Conservation (phyloP, 2,113 vertebrate genomes). For the Prietella phreatophila region DNA sequence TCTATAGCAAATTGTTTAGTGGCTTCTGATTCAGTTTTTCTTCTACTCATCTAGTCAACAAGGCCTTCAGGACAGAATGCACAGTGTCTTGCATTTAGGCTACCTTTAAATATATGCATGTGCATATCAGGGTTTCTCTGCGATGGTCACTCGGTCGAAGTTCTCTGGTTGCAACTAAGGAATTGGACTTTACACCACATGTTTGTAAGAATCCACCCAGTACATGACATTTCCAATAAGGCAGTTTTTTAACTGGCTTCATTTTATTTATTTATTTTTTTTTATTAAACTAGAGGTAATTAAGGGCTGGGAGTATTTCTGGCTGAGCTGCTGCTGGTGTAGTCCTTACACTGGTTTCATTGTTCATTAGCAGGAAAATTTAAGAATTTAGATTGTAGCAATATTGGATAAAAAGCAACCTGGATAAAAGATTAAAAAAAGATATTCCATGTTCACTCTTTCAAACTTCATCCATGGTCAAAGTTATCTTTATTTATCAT, state of each 20-base stretch:
- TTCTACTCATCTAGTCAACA: neutral
- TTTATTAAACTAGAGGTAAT: neutral
- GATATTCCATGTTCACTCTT: too few species aligned
- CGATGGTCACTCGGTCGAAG: neutral
- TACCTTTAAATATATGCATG: neutral
- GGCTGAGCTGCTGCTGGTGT: conserved; percentile 13
- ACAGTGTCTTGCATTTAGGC: neutral
- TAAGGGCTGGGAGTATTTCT: neutral
- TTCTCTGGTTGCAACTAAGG: neutral
- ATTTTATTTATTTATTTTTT: neutral
- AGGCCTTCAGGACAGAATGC: neutral
- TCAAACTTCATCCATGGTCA: too few species aligned
- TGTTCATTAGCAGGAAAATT: neutral
- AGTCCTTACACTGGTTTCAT: neutral
- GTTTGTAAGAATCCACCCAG: neutral
- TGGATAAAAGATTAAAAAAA: neutral
- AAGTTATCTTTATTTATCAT: neutral
- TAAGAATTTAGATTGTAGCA: neutral
- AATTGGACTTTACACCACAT: neutral
- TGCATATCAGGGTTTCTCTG: neutral
- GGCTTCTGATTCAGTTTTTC: neutral
- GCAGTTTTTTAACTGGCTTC: conserved; percentile 14
- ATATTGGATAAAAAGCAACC: neutral
- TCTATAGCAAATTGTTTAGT: neutral
- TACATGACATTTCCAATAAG: neutral